Evolutionary conservation across 1,140 invertebrate species (phyloP), one percentile per base, ranked within the genome.

Genomic region (Phenacoccus solenopsis): DNA sequence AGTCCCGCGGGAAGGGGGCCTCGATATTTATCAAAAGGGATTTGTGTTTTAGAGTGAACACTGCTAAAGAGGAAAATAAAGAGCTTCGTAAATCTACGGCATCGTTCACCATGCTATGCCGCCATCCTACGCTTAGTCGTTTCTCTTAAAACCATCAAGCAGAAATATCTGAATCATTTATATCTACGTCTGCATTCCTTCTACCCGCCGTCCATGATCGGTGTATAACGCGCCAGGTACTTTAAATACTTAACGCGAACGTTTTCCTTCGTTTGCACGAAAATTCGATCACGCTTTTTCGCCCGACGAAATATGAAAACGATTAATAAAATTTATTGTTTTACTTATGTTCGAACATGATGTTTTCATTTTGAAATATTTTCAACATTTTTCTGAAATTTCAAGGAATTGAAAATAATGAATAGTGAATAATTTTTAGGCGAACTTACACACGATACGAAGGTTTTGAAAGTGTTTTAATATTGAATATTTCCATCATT

Each of bases 151-250:
- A 9, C 38, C 38, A 49, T 49, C 38, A 49, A 49, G 38, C 38
- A 49, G 38, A 49, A 49, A 49, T 49, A 49, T 49, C 38, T n/a
- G 38, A 49, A 49, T 49, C 38, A 49, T 49, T 49, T 49, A 49
- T 49, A 49, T 49, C 38, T 49, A 16, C 2, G 38, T 49, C 38
- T 49, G 16, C 12, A 49, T 49, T 49, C 20, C 20, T 49, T 16
- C 12, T 49, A 10, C 3, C 13, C 38, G 38, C 5, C 16, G 38
- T n/a, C n/a, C n/a, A n/a, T n/a, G n/a, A n/a, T n/a, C n/a, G n/a
- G n/a, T n/a, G n/a, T n/a, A n/a, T n/a, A 49, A 49, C 20, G 2
- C 4, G 38, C 12, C 5, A 49, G 5, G 5, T 49, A 49, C 20
- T 49, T 49, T 49, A 49, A 49, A 49, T 16, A 49, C 38, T 49